A percentile compares a stretch with the other conserved stretches of the same genome.
phyloP scores from a whole-genome alignment of 2,113 vertebrate species.

The Cyprinodon brontotheroides region DNA sequence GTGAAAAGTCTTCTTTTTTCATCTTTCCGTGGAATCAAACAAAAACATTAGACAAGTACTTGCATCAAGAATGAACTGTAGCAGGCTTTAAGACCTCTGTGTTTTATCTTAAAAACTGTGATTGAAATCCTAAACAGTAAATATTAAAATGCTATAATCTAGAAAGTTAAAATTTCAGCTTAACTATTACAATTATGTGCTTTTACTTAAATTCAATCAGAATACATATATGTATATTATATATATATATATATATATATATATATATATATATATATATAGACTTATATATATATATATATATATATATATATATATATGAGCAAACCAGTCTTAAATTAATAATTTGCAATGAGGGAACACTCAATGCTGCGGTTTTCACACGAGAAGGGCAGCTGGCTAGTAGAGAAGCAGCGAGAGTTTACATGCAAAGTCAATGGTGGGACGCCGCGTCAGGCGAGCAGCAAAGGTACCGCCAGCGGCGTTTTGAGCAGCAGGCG shows the following conservation, averaged over 20 bases:
- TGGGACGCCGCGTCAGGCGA: no score
- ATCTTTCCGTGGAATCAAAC: slow-evolving; percentile 5
- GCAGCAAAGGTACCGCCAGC: no score
- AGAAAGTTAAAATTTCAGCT: neutral
- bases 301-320: no score
- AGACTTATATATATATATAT: no score
- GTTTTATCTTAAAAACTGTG: neutral
- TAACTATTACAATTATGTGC: neutral
- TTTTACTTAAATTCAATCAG: neutral
- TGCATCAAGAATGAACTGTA: slow-evolving; percentile 3
- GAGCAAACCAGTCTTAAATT: slow-evolving; percentile 43
- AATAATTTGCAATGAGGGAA: slow-evolving; percentile 23
- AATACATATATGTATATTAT: neutral
- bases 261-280: no score
- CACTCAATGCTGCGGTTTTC: no score
- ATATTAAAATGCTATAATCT: neutral
- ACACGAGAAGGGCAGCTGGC: no score
- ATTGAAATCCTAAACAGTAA: neutral
- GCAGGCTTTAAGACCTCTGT: neutral
- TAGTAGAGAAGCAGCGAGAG: no score
- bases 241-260: no score
- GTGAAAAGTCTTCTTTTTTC: slow-evolving; percentile 11
- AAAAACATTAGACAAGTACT: neutral
- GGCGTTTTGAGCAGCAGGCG: no score
- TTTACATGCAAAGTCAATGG: no score